A percentile compares a stretch with the other conserved stretches of the same genome.
Conservation (phyloP, 2,797 vertebrate species). For the Lophius americanus region DNA sequence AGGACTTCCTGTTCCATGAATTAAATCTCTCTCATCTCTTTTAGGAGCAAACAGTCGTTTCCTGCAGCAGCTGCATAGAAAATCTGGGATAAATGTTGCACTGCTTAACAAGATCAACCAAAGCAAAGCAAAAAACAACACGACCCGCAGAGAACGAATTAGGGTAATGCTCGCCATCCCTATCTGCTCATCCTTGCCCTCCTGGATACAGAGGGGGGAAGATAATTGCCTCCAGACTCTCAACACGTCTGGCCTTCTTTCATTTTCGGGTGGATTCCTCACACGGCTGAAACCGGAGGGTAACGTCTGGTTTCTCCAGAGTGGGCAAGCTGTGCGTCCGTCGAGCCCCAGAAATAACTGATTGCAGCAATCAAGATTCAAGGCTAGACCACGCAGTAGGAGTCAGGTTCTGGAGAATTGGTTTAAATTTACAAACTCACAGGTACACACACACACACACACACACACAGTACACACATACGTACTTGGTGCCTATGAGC, state of each 20-base stretch:
- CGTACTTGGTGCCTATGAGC: constrained; percentile 14
- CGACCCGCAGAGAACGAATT: neutral
- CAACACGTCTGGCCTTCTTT: neutral
- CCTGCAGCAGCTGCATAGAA: neutral
- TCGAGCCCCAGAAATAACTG: constrained; percentile 35
- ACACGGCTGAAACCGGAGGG: neutral
- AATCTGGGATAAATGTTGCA: neutral
- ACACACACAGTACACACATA: constrained; percentile 13
- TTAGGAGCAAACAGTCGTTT: constrained; percentile 6
- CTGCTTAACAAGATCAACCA: neutral
- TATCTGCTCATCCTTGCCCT: constrained; percentile 4
- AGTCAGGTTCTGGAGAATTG: constrained; percentile 50
- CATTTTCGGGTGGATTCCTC: constrained; percentile 5
- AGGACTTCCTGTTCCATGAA: neutral
- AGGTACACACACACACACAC: constrained; percentile 24
- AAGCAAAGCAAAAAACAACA: neutral
- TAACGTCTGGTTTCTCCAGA: constrained; percentile 24
- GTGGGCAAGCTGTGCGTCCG: constrained; percentile 46
- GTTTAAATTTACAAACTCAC: constrained; percentile 50
- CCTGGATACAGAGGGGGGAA: constrained; percentile 1
- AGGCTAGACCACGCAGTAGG: constrained; percentile 43
- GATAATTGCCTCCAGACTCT: constrained; percentile 7
- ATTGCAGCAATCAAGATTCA: constrained; percentile 67
- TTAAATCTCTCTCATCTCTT: neutral
- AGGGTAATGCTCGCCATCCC: neutral